Evolutionary conservation across 2,888 invertebrate genomes (phyloP).

Genomic region (Nebria salina): DNA sequence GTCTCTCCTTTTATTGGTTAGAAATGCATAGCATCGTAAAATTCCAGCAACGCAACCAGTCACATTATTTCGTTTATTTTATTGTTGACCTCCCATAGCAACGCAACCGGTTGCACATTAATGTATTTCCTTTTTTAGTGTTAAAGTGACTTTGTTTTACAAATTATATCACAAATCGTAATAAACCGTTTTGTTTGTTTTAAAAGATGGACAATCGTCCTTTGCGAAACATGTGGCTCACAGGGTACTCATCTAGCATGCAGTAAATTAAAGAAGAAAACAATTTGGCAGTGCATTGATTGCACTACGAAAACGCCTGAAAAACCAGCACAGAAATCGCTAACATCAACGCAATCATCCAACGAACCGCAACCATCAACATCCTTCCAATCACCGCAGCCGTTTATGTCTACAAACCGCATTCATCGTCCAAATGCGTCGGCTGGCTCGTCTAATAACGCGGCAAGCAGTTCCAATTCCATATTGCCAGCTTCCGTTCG

Average conservation of each 20-base stretch:
- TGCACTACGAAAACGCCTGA: slow-evolving; percentile 54
- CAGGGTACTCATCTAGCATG: slow-evolving; percentile 67
- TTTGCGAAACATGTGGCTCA: slow-evolving; percentile 68
- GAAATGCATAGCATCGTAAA: too few relatives aligned
- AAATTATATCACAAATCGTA: too few relatives aligned
- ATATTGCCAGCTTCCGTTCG: background rate
- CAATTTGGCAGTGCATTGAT: slow-evolving; percentile 62
- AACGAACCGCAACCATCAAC: background rate
- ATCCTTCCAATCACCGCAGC: background rate
- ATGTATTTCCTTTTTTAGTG: too few relatives aligned
- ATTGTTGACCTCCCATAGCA: too few relatives aligned
- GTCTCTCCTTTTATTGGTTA: too few relatives aligned
- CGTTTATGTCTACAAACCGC: background rate
- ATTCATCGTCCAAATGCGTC: background rate
- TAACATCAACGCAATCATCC: background rate
- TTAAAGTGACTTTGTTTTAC: too few relatives aligned
- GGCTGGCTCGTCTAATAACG: background rate
- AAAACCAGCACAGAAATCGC: background rate
- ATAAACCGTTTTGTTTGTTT: background rate
- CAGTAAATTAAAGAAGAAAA: slow-evolving; percentile 59
- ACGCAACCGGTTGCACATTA: too few relatives aligned
- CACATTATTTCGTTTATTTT: too few relatives aligned
- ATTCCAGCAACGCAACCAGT: too few relatives aligned
- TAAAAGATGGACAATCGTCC: slow-evolving; percentile 63
- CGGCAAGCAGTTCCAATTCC: background rate